Evolutionary conservation across 2,888 invertebrate genomes (phyloP).

Genomic region (Rhamnusium bicolor): DNA sequence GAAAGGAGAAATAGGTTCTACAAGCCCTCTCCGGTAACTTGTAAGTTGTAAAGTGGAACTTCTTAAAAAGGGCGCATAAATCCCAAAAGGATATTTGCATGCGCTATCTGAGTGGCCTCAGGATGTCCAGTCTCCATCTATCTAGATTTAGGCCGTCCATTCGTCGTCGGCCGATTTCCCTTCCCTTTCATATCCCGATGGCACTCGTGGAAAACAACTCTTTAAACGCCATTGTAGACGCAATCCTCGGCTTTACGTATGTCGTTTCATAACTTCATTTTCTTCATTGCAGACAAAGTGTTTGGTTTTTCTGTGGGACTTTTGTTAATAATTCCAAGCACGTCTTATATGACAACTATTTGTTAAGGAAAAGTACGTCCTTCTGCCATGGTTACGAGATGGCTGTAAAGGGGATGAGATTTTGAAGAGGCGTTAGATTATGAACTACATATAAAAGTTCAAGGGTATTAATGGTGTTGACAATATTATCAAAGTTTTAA

Average conservation of each 20-base stretch:
- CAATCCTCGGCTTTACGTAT: slow-evolving; percentile 12
- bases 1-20: background rate
- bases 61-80: slow-evolving; percentile 46
- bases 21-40: background rate
- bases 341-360: no score
- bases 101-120: slow-evolving; percentile 53
- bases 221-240: slow-evolving; percentile 8
- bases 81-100: slow-evolving; percentile 53
- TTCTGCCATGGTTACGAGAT: no score
- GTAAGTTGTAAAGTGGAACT: slow-evolving; percentile 4
- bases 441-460: no score
- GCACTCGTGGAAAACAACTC: slow-evolving; percentile 15
- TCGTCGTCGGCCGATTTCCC: slow-evolving; percentile 35
- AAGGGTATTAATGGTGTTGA: no score
- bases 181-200: slow-evolving; percentile 10
- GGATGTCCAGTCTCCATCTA: slow-evolving; percentile 51
- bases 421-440: no score
- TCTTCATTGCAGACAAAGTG: background rate
- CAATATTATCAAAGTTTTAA: no score
- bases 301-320: background rate
- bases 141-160: slow-evolving; percentile 51
- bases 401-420: no score
- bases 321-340: background rate
- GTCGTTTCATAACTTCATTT: background rate
- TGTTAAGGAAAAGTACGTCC: background rate